These are phyloP conservation scores for Menura novaehollandiae DNA, from an alignment of 2,113 vertebrate genomes.

Conservation along the genomic window DNA sequence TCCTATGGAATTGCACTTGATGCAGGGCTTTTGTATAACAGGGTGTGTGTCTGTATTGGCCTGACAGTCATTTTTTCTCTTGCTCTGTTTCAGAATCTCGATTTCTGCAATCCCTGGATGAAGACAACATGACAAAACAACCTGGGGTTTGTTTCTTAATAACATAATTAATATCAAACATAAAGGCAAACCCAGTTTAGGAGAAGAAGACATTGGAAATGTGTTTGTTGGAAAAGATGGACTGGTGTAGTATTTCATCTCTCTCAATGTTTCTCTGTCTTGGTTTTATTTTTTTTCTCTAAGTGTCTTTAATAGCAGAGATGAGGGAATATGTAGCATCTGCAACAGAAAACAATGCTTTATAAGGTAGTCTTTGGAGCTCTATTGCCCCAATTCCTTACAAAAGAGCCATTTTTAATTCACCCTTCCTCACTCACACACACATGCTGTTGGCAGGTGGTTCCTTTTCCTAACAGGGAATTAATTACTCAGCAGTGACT, in stretches of 20 bases:
- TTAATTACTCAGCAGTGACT: neutral
- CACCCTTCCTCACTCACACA: neutral
- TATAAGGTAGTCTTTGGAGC: neutral
- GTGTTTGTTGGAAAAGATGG: neutral
- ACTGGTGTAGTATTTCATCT: neutral
- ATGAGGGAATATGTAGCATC: neutral
- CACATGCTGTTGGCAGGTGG: neutral
- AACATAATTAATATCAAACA: neutral
- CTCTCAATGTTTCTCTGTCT: neutral
- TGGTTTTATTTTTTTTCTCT: neutral
- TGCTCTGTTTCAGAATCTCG: conserved; percentile 81
- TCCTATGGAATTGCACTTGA: neutral
- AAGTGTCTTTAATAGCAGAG: neutral
- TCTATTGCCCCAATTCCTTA: neutral
- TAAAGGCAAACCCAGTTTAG: neutral
- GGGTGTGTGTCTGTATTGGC: neutral
- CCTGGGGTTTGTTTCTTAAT: conserved; percentile 84
- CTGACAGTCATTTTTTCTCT: neutral
- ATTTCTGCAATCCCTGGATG: conserved; percentile 90
- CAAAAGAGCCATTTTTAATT: neutral
- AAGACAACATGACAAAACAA: conserved; percentile 98
- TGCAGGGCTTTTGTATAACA: neutral
- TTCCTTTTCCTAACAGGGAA: neutral
- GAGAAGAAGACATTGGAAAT: neutral
- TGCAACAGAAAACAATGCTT: neutral